Evolutionary conservation across 1,140 invertebrate genomes (phyloP), one percentile per base, ranked within the genome.

Genomic region (Orius insidiosus): DNA sequence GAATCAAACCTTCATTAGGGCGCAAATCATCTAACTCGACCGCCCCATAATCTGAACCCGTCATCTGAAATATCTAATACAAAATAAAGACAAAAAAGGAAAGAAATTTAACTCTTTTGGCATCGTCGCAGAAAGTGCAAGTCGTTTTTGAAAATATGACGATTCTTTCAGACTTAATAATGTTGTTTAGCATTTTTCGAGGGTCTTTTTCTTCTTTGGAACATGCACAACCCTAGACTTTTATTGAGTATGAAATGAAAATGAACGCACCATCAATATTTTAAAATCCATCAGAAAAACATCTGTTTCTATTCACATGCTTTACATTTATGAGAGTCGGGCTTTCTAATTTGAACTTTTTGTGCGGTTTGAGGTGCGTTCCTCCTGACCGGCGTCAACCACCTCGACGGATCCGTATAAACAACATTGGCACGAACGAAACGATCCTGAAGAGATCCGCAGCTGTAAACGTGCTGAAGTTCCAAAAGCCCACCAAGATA

Each of bases 401-500:
- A 16, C 18, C 9, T 40, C 24, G 24, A 24, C 24, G 24, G 24
- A 24, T 24, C 24, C 24, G 24, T 24, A 24, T 24, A 7, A 7
- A 24, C 3, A 7, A 24, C 24, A 24, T 24, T 24, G 3, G 24
- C 24, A 7, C 24, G 24, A 24, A 24, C 24, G 24, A 24, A 24
- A 24, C 24, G 24, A 24, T 24, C 24, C 24, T 24, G 24, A 24
- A 24, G 24, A 24, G 24, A 24, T 24, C 24, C 24, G 24, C 24
- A 24, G 24, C 24, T 24, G 7, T 24, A 24, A 24, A 24, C 24
- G 24, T 24, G 7, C 24, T 24, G 24, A 13, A 40, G 38, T 40
- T 9, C 18, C 14, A 36, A 36, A 36, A 36, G 14, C 9, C 90
- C 90, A 10, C 90, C 89, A 48, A 95, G 70, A 59, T 78, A 95